A percentile compares a stretch with the other conserved stretches of the same genome.
Evolutionary conservation across 1,140 invertebrate species (phyloP).

Genomic region (Calephelis nemesis): DNA sequence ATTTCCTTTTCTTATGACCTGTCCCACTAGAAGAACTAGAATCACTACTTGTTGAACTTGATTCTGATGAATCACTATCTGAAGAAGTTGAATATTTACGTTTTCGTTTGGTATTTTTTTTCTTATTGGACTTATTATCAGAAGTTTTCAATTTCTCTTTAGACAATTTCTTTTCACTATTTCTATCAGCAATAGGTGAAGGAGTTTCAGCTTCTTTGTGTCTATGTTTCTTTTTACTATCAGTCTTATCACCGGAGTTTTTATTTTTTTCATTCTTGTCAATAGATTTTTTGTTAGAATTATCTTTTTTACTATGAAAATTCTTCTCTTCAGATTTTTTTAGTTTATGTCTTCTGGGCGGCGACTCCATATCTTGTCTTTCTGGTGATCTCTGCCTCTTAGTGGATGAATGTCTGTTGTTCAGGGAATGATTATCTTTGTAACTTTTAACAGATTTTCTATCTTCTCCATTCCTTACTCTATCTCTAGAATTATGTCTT

Average conservation of each 20-base stretch:
- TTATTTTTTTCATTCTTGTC: constrained; percentile 25
- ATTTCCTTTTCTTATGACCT: constrained; percentile 47
- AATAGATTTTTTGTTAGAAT: constrained; percentile 21
- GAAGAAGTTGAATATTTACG: constrained; percentile 57
- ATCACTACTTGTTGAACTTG: constrained; percentile 57
- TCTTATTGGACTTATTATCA: constrained; percentile 34
- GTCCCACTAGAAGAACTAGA: constrained; percentile 59
- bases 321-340: constrained; percentile 16
- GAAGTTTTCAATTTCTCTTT: constrained; percentile 31
- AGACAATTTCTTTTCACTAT: constrained; percentile 29
- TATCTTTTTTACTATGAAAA: constrained; percentile 17
- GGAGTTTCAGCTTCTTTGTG: constrained; percentile 39
- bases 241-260: constrained; percentile 21
- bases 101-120: constrained; percentile 41
- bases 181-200: constrained; percentile 34
- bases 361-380: constrained; percentile 23
- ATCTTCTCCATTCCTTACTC: constrained; percentile 23
- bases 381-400: constrained; percentile 19
- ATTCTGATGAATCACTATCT: constrained; percentile 55
- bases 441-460: constrained; percentile 21
- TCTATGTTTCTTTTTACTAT: constrained; percentile 24
- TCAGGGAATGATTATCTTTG: constrained; percentile 14
- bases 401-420: background rate
- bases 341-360: constrained; percentile 12
- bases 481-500: constrained; percentile 23